Percentiles rank a stretch among this genome's conserved stretches.
phyloP scores from a whole-genome alignment of 2,888 invertebrate genomes.

The Gnatocerus cornutus region DNA sequence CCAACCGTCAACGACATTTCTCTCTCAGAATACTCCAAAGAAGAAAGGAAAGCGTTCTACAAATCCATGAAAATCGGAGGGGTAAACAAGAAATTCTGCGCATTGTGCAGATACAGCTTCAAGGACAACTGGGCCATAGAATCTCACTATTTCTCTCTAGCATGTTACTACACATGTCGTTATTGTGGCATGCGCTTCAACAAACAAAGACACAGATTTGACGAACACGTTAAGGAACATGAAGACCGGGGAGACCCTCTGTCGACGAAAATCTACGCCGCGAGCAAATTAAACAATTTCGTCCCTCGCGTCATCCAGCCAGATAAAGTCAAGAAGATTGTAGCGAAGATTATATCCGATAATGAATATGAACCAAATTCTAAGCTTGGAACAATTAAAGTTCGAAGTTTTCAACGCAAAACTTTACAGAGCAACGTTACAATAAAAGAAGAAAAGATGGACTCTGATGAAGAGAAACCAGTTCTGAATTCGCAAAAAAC shows the following conservation, averaged over 20 bases:
- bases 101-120: conserved; percentile 69
- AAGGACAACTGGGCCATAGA: conserved; percentile 71
- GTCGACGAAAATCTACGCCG: conserved; percentile 66
- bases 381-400: conserved; percentile 37
- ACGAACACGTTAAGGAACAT: conserved; percentile 65
- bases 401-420: conserved; percentile 34
- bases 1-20: conserved; percentile 65
- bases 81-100: conserved; percentile 68
- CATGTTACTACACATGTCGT: conserved; percentile 69
- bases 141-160: conserved; percentile 68
- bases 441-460: conserved; percentile 48
- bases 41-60: conserved; percentile 66
- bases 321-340: conserved; percentile 58
- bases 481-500: conserved; percentile 12
- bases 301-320: conserved; percentile 62
- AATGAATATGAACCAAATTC: conserved; percentile 46
- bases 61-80: conserved; percentile 67
- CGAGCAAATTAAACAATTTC: conserved; percentile 63
- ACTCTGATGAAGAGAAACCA: conserved; percentile 54
- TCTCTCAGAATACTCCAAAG: conserved; percentile 66
- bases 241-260: conserved; percentile 61
- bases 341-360: no score
- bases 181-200: conserved; percentile 69
- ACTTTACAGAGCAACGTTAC: conserved; percentile 33
- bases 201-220: conserved; percentile 66